Conservation (phyloP, 2,888 invertebrate species). For the Alcis repandata region DNA sequence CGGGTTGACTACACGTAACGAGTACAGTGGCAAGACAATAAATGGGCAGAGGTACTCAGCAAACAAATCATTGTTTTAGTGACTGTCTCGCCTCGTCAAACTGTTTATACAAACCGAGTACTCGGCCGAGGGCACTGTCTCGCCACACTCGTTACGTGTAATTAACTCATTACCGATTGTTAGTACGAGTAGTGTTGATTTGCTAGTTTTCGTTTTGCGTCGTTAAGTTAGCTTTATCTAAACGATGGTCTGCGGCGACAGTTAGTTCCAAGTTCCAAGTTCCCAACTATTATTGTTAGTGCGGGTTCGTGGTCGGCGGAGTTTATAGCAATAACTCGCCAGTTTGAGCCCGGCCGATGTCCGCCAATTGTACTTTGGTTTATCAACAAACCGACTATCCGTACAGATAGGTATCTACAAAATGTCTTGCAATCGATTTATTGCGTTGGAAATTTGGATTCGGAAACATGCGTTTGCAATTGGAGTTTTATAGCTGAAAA, state of each 20-base stretch:
- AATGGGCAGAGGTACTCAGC: too few species aligned
- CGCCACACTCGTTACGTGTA: too few species aligned
- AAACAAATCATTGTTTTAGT: too few species aligned
- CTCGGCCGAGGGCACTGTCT: too few species aligned
- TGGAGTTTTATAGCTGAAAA: neutral
- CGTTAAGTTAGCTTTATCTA: constrained; percentile 56
- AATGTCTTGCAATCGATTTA: constrained; percentile 1
- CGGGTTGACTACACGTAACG: too few species aligned
- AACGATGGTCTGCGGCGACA: constrained; percentile 47
- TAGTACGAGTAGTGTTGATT: constrained; percentile 50
- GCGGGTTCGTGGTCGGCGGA: constrained; percentile 43
- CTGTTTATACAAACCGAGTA: too few species aligned
- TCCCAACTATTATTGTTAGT: constrained; percentile 48
- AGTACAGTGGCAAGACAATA: too few species aligned
- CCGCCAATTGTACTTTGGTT: constrained; percentile 59
- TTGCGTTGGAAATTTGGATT: constrained; percentile 1
- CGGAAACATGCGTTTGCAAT: neutral
- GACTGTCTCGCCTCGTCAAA: too few species aligned
- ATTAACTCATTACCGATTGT: too few species aligned
- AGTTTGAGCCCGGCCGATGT: constrained; percentile 45
- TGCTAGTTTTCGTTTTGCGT: constrained; percentile 48
- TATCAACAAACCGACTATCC: constrained; percentile 56
- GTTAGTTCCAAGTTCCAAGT: constrained; percentile 49
- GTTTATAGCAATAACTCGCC: constrained; percentile 58
- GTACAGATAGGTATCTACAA: constrained; percentile 6